Evolutionary conservation across 2,113 vertebrate species (phyloP).

Genomic region (Sylvilagus bachmani): DNA sequence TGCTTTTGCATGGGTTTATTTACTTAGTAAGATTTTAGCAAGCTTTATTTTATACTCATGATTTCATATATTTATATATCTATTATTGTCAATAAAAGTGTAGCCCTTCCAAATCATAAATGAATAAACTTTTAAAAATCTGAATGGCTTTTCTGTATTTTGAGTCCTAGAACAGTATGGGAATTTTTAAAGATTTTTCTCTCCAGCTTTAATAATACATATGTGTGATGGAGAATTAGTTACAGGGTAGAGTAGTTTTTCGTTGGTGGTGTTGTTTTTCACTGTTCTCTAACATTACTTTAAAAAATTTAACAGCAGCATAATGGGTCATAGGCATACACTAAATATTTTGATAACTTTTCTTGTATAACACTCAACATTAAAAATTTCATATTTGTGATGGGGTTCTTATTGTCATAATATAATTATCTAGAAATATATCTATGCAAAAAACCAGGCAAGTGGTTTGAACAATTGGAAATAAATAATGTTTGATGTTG

Average conservation of each 20-base stretch:
- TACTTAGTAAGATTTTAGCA: background rate
- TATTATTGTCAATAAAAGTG: background rate
- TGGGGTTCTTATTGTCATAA: background rate
- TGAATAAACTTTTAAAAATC: background rate
- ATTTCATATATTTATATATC: background rate
- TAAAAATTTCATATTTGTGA: background rate
- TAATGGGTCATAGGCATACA: background rate
- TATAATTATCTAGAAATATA: background rate
- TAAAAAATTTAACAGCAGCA: background rate
- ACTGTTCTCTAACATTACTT: background rate
- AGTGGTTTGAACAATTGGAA: background rate
- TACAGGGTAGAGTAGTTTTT: background rate
- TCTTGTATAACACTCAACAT: background rate
- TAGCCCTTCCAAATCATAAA: background rate
- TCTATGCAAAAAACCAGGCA: background rate
- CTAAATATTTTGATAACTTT: conserved; percentile 23
- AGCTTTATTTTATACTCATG: background rate
- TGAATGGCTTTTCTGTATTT: background rate
- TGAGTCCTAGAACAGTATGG: background rate
- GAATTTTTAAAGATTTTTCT: background rate
- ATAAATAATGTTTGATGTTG: background rate
- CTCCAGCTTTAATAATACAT: background rate
- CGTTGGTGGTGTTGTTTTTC: background rate
- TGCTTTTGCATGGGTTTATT: background rate
- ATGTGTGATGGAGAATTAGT: background rate